These are phyloP conservation scores for Clitarchus hookeri DNA, from an alignment of 2,888 invertebrate genomes.

Conservation along the genomic window DNA sequence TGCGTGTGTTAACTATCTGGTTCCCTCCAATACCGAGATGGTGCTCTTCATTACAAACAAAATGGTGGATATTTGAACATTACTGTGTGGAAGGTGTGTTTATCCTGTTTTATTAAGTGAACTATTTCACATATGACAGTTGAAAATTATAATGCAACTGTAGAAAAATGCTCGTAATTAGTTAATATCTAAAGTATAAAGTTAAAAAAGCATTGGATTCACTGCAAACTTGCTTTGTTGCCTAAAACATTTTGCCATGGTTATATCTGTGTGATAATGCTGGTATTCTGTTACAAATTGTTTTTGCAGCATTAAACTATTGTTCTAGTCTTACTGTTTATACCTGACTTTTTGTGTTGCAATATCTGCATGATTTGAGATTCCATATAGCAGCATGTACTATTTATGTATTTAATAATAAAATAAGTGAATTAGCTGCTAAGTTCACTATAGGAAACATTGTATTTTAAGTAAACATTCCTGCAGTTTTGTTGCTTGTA, in stretches of 20 bases:
- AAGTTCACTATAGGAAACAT: neutral
- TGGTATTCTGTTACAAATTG: neutral
- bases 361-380: neutral
- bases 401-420: conserved; percentile 14
- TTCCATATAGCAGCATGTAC: conserved; percentile 1
- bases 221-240: conserved; percentile 6
- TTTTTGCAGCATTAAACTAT: conserved; percentile 2
- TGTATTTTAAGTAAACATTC: neutral
- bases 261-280: conserved; percentile 1
- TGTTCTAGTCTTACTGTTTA: conserved; percentile 7
- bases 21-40: conserved; percentile 14
- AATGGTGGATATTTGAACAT: conserved; percentile 11
- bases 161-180: conserved; percentile 2
- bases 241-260: neutral
- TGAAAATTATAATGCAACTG: neutral
- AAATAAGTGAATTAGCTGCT: neutral
- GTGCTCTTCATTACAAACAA: conserved; percentile 6
- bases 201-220: neutral
- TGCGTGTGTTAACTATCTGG: neutral
- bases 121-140: conserved; percentile 8
- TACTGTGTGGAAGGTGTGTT: neutral
- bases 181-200: conserved; percentile 1
- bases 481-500: neutral
- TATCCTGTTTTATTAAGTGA: neutral
- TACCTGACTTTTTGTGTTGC: neutral